These are phyloP conservation scores for Nemotelus nigrinus DNA, from an alignment of 2,888 invertebrate genomes.

Conservation along the genomic window DNA sequence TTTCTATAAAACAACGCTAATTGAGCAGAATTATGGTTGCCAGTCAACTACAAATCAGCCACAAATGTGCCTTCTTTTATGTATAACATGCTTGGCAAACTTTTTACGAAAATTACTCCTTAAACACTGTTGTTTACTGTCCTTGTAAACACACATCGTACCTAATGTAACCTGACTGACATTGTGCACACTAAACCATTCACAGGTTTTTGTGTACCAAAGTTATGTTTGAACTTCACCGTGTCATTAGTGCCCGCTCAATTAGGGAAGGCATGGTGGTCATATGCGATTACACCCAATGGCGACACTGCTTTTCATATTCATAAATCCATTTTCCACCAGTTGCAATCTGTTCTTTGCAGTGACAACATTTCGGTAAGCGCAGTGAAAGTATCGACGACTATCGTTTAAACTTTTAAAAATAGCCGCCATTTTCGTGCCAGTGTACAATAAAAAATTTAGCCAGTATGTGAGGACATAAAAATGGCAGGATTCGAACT, in stretches of 20 bases:
- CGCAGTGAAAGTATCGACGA: conserved; percentile 6
- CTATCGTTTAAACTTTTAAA: neutral
- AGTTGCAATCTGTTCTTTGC: conserved; percentile 27
- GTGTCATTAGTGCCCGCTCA: neutral
- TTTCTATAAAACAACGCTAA: too few relatives aligned
- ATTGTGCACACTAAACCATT: too few relatives aligned
- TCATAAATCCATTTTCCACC: conserved; percentile 11
- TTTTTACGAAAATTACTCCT: neutral
- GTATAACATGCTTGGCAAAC: neutral
- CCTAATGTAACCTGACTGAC: neutral
- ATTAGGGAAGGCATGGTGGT: neutral
- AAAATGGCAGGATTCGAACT: conserved; percentile 49
- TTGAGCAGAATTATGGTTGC: too few relatives aligned
- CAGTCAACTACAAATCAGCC: too few relatives aligned
- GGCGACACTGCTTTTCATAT: neutral
- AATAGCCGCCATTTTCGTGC: too few relatives aligned
- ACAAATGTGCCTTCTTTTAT: too few relatives aligned
- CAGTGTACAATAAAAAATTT: too few relatives aligned
- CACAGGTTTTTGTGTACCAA: too few relatives aligned
- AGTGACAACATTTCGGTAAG: neutral
- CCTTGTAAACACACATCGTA: neutral
- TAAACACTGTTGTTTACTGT: conserved; percentile 3
- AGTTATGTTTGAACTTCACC: too few relatives aligned
- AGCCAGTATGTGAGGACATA: too few relatives aligned
- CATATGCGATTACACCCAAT: neutral